Percentiles rank a stretch among this genome's conserved stretches.
Conservation (phyloP, 1,140 invertebrate species). For the Rhizoglyphus robini region DNA sequence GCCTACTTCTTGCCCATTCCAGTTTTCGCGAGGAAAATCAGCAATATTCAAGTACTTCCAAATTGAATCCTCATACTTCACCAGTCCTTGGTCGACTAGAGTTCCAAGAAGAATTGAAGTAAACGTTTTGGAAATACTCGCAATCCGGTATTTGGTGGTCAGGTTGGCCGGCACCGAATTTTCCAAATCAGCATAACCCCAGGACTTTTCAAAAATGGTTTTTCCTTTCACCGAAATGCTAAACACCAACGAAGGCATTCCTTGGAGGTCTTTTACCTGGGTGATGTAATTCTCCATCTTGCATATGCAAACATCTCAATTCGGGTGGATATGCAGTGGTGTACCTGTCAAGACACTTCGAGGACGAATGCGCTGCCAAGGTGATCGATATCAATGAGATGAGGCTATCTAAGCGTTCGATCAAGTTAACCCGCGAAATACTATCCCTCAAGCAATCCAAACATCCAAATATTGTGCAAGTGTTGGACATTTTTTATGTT, state of each 20-base stretch:
- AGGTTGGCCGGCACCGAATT: conserved; percentile 38
- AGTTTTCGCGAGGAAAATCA: conserved; percentile 41
- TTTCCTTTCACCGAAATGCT: conserved; percentile 43
- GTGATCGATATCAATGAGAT: no score
- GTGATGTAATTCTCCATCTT: neutral
- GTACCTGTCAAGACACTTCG: no score
- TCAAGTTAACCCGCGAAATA: no score
- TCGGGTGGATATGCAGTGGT: no score
- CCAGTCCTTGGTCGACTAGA: conserved; percentile 40
- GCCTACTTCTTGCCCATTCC: conserved; percentile 35
- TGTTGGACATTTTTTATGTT: no score
- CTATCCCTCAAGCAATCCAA: no score
- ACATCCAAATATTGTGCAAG: no score
- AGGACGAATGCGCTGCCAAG: no score
- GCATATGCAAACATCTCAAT: no score
- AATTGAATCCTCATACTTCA: conserved; percentile 45
- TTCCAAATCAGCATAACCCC: conserved; percentile 47
- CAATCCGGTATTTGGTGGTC: conserved; percentile 46
- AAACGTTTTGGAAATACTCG: conserved; percentile 49
- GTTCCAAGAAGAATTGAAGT: conserved; percentile 42
- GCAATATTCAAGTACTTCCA: conserved; percentile 38
- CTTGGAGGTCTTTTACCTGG: neutral
- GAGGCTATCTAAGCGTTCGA: no score
- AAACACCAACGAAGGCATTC: conserved; percentile 39
- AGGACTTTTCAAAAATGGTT: conserved; percentile 38